A percentile compares a stretch with the other conserved stretches of the same genome.
Evolutionary conservation across 2,797 vertebrate genomes (phyloP).

Genomic region (Australoheros facetus): DNA sequence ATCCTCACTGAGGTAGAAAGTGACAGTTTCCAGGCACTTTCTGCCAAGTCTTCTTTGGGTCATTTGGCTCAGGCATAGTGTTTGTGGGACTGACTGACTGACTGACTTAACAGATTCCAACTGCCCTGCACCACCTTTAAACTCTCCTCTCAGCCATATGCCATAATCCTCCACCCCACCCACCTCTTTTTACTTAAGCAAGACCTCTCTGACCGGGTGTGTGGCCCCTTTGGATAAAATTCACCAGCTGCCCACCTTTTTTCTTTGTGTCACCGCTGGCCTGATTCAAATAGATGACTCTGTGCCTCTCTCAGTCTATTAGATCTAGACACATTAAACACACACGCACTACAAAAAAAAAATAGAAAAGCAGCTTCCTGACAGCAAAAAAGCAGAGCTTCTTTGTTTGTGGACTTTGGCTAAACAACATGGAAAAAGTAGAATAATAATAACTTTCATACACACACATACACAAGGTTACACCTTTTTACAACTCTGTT

Average conservation of each 20-base stretch:
- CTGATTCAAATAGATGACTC: not conserved
- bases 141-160: slow-evolving; percentile 42
- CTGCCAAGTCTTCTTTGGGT: slow-evolving; percentile 64
- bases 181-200: not conserved
- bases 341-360: not conserved
- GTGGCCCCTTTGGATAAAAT: not conserved
- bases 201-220: not conserved
- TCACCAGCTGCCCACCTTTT: not conserved
- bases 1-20: slow-evolving; percentile 21
- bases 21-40: slow-evolving; percentile 31
- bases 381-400: not conserved
- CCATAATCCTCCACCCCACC: not conserved
- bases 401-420: not conserved
- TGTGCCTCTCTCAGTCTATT: not conserved
- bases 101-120: slow-evolving; percentile 52
- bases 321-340: not conserved
- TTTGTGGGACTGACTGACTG: slow-evolving; percentile 23
- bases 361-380: not conserved
- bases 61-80: slow-evolving; percentile 40
- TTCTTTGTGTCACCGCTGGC: not conserved
- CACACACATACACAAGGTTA: not conserved
- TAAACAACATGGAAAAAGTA: not conserved
- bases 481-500: not conserved
- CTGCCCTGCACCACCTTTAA: slow-evolving; percentile 26
- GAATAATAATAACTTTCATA: not conserved